Percentiles rank a stretch among this genome's conserved stretches.
These are phyloP conservation scores for Apamea crenata DNA, from an alignment of 2,888 invertebrate species.

Conservation along the genomic window DNA sequence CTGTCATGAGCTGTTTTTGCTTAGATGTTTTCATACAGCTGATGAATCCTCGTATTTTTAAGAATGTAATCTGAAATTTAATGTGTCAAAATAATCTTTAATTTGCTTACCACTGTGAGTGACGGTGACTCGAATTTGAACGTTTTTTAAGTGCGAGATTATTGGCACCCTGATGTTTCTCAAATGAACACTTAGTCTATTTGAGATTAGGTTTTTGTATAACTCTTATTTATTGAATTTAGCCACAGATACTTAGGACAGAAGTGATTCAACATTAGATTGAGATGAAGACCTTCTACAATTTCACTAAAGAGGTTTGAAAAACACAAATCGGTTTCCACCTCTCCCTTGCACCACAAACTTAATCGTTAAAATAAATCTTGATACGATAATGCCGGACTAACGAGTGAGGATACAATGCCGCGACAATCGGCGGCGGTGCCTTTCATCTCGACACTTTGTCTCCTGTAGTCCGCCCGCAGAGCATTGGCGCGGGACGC, in stretches of 20 bases:
- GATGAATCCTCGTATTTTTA: neutral
- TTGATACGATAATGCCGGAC: constrained; percentile 88
- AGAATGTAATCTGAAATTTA: neutral
- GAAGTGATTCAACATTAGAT: neutral
- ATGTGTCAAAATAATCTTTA: neutral
- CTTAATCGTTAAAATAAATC: constrained; percentile 90
- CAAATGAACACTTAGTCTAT: neutral
- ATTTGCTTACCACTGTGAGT: neutral
- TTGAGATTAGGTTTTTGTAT: neutral
- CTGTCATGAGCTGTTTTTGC: neutral
- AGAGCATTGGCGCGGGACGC: constrained; percentile 65
- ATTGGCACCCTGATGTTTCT: neutral
- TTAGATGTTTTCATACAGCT: too few species aligned
- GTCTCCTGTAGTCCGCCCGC: constrained; percentile 78
- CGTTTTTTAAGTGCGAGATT: neutral
- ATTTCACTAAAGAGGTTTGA: neutral
- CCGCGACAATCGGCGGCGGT: constrained; percentile 89
- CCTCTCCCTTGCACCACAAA: constrained; percentile 67
- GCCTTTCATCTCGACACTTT: constrained; percentile 89
- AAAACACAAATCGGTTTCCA: constrained; percentile 55
- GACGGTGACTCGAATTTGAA: neutral
- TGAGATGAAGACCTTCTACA: neutral
- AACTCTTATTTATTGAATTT: neutral
- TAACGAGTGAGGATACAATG: constrained; percentile 90
- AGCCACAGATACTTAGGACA: neutral